Evolutionary conservation across 2,797 vertebrate genomes (phyloP), one percentile per base, ranked within the genome.

Genomic region (Sphenodon punctatus): DNA sequence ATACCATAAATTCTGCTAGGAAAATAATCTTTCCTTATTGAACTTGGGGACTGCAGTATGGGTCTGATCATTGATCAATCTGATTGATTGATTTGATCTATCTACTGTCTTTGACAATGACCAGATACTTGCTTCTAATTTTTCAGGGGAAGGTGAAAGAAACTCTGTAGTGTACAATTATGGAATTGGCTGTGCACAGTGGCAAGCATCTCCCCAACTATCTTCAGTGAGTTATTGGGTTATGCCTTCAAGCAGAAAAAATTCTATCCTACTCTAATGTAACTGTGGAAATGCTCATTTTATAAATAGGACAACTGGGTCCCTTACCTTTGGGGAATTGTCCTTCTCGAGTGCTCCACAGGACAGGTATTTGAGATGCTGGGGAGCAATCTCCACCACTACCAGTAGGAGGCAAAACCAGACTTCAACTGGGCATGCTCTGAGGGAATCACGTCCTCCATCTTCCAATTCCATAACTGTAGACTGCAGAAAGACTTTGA

Each of bases 81-180:
- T 65, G n/a, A n/a, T n/a, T n/a, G n/a, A n/a, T n/a, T n/a, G n/a
- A n/a, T n/a, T n/a, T n/a, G n/a, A n/a, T n/a, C n/a, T n/a, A n/a
- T n/a, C n/a, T 39, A 38, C 41, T 38, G 74, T 65, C 71, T 82
- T 25, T 81, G 61, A 82, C 67, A 77, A 9, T 20, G 5, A 48
- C 45, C 38, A 58, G 61, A 48, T 60, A 27, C 34, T 61, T n/a
- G n/a, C n/a, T n/a, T n/a, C n/a, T n/a, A n/a, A n/a, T n/a, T n/a
- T n/a, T n/a, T 78, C 42, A 22, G 43, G 19, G 39, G 25, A 84
- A 84, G 22, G 51, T 68, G 20, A 6, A 61, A 72, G 46, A 74
- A 77, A 38, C 6, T 27, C 10, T 2, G 30, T 61, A 15, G 27
- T 61, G 9, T n/a, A n/a, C 25, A 82, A 30, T 45, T 82, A 49